Conservation (phyloP, 2,113 vertebrate species). For the Columbina picui region DNA sequence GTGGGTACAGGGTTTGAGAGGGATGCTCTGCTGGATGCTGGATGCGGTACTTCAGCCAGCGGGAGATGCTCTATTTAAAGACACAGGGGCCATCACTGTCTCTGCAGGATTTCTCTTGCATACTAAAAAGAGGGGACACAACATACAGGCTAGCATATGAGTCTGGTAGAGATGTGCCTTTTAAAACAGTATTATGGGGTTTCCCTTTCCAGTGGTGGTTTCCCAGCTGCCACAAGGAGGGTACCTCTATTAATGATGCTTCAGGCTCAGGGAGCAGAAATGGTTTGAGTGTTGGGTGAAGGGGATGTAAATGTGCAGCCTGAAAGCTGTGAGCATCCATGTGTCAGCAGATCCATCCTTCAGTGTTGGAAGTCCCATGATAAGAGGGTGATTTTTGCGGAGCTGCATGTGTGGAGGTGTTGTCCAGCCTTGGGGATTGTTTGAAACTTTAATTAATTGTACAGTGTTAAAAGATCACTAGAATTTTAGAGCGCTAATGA, state of each 20-base stretch:
- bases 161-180: neutral
- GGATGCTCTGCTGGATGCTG: conserved; percentile 32
- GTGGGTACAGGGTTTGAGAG: neutral
- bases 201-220: neutral
- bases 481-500: neutral
- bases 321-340: accelerated
- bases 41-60: neutral
- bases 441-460: neutral
- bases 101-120: neutral
- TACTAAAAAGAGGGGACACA: neutral
- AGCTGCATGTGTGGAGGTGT: neutral
- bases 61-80: neutral
- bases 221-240: neutral
- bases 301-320: neutral
- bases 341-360: neutral
- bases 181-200: neutral
- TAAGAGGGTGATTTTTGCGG: accelerated
- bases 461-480: neutral
- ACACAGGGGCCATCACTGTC: neutral
- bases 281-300: neutral
- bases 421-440: neutral
- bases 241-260: neutral
- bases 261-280: neutral
- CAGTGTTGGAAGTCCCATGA: accelerated
- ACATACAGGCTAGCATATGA: neutral